A percentile compares a stretch with the other conserved stretches of the same genome.
Conservation (phyloP, 35 echinoderm and acorn worm species). For the Lytechinus variegatus region DNA sequence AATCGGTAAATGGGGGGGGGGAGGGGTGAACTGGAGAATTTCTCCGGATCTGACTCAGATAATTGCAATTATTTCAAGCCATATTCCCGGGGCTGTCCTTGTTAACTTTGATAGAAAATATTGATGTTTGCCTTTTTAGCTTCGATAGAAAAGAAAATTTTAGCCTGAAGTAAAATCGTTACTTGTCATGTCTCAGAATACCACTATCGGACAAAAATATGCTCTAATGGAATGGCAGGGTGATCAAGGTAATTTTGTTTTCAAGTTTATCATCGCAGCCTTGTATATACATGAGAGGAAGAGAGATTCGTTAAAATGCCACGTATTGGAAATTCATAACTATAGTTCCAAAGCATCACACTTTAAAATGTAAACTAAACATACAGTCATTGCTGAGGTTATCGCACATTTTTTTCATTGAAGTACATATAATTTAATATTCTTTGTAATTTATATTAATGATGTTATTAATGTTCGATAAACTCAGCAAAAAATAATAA, state of each 20-base stretch:
- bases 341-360: too few species aligned
- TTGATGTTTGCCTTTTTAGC: not conserved
- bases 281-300: not conserved
- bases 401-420: too few species aligned
- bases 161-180: slow-evolving; percentile 3
- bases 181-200: not conserved
- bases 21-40: not conserved
- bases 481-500: too few species aligned
- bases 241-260: not conserved
- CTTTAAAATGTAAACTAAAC: too few species aligned
- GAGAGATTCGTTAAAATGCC: not conserved
- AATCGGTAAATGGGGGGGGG: not conserved
- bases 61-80: not conserved
- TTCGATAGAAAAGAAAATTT: not conserved
- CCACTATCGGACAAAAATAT: not conserved
- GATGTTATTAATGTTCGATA: too few species aligned
- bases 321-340: not conserved
- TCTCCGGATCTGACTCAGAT: not conserved
- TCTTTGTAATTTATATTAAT: too few species aligned
- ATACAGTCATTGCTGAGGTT: too few species aligned
- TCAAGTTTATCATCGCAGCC: too few species aligned
- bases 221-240: not conserved
- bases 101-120: not conserved
- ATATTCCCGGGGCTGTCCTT: not conserved
- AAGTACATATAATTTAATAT: too few species aligned